Conservation (phyloP, 2,888 invertebrate genomes). For the Acanthosoma haemorrhoidale region DNA sequence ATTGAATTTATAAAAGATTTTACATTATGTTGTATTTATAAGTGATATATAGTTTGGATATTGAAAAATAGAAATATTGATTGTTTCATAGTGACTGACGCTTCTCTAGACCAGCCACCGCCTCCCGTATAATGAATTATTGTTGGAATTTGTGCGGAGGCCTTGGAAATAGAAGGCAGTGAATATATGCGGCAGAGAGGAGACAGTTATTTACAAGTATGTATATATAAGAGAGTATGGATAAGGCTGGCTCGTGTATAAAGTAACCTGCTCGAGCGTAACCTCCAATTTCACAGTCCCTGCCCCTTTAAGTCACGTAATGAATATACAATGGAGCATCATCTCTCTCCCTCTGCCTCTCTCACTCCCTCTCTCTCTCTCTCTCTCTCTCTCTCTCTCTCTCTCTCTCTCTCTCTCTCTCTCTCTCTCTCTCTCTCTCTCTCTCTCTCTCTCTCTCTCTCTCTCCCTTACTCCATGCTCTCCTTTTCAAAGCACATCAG, state of each 20-base stretch:
- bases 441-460: neutral
- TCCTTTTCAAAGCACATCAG: conserved; percentile 25
- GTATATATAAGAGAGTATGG: conserved; percentile 17
- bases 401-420: neutral
- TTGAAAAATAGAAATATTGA: too few species aligned
- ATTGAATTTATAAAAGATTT: too few species aligned
- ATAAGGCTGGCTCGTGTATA: conserved; percentile 21
- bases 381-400: neutral
- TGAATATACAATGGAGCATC: conserved; percentile 36
- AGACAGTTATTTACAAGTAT: conserved; percentile 28
- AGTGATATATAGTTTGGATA: too few species aligned
- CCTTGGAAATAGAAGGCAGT: neutral
- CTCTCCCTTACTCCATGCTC: neutral
- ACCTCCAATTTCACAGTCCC: conserved; percentile 38
- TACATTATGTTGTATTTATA: too few species aligned
- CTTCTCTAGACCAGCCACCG: too few species aligned
- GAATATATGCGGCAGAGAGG: neutral
- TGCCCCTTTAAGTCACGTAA: conserved; percentile 37
- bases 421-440: neutral
- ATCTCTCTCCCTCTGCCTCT: conserved; percentile 13
- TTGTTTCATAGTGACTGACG: too few species aligned
- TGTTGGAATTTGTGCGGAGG: neutral
- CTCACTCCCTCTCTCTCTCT: conserved; percentile 20
- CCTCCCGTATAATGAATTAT: too few species aligned
- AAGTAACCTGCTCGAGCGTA: conserved; percentile 35